Evolutionary conservation across 2,797 vertebrate species (phyloP).

Genomic region (Denticeps clupeoides): DNA sequence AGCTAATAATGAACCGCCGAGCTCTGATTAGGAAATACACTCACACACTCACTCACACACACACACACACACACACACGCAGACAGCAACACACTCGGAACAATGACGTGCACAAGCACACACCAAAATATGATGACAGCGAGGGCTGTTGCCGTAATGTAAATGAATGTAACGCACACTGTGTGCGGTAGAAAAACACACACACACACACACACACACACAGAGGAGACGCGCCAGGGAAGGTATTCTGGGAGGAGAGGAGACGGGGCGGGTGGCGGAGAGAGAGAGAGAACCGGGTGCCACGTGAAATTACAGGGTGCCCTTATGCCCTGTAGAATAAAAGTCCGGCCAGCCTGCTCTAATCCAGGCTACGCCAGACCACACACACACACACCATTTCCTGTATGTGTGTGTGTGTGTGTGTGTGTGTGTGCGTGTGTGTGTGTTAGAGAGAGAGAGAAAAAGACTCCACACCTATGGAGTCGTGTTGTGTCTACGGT

Average conservation of each 20-base stretch:
- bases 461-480: slow-evolving; percentile 38
- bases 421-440: too few species aligned
- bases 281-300: slow-evolving; percentile 37
- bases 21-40: slow-evolving; percentile 74
- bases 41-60: slow-evolving; percentile 5
- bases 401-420: too few species aligned
- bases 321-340: slow-evolving; percentile 44
- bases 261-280: slow-evolving; percentile 39
- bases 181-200: too few species aligned
- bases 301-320: slow-evolving; percentile 55
- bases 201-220: slow-evolving; percentile 20
- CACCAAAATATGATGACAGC: slow-evolving; percentile 10
- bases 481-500: slow-evolving; percentile 12
- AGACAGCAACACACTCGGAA: slow-evolving; percentile 6
- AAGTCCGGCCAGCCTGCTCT: slow-evolving; percentile 49
- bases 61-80: slow-evolving; percentile 4
- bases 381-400: slow-evolving; percentile 22
- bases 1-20: slow-evolving; percentile 90
- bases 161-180: too few species aligned
- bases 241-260: slow-evolving; percentile 41
- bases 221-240: slow-evolving; percentile 11
- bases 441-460: too few species aligned
- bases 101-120: slow-evolving; percentile 12
- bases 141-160: too few species aligned
- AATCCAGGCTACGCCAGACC: slow-evolving; percentile 44